Base-by-base conservation (phyloP, 1,140 invertebrate species). In the Procambarus clarkii region DNA sequence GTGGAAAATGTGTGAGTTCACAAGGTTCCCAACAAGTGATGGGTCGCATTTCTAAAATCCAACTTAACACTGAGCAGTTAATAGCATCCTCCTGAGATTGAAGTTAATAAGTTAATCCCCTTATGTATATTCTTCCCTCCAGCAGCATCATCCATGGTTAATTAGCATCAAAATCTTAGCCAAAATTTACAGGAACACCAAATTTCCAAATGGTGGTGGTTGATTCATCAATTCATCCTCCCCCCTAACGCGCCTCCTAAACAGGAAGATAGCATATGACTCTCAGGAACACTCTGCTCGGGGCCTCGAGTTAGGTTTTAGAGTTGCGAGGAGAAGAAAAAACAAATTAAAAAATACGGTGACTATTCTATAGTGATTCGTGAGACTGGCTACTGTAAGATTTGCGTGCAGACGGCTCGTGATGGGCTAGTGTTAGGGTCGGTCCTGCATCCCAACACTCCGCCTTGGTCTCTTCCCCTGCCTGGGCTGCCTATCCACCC, bases 381-480 rank as follows among this genome's bases (percentile, higher is more conserved):
- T 91, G 88, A 91, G 81, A 77, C 60, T 84, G 76, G 58, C 81
- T 85, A 84, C 82, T 44, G 69, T 91, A 91, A 88, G 77, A 88
- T 85, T 82, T 85, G 88, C 88, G 88, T 91, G 88, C 88, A 91
- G 88, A 91, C 88, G 88, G 88, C 88, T 91, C 64, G 88, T 91
- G 88, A 91, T 91, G 88, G 88, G 88, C 82, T 85, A 85, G 86
- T 11, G 80, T 85, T 69, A 46, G 88, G 82, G 88, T 77, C 46
- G 18, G 60, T 79, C 86, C 18, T 11, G 64, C 24, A 69, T 21
- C 18, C 46, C 86, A 64, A 88, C 58, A 69, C 79, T 54, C 45
- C 58, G 86, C 79, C 64, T 50, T 46, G 78, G 64, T 69, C 44
- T 15, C 46, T 34, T 45, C 34, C 15, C 44, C 34, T n/a, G n/a